phyloP scores from a whole-genome alignment of 2,113 vertebrate genomes.

The Zosterops japonicus region DNA sequence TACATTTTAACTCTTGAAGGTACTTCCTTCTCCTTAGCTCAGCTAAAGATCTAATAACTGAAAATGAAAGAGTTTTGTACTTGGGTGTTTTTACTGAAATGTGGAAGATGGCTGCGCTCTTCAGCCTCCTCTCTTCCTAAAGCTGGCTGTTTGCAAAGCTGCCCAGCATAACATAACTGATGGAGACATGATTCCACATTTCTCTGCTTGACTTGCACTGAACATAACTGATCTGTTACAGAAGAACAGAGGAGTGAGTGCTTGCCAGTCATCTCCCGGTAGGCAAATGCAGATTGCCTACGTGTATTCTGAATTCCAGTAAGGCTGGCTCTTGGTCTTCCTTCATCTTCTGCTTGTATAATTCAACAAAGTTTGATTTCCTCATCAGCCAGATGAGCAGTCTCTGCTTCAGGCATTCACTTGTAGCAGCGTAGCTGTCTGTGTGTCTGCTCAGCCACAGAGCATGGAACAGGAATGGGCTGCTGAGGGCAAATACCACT shows the following conservation, averaged over 20 bases:
- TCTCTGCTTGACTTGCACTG: background rate
- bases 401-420: background rate
- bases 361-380: background rate
- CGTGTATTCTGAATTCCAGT: background rate
- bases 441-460: background rate
- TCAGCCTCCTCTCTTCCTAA: background rate
- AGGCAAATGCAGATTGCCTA: background rate
- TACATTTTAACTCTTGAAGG: background rate
- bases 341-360: conserved; percentile 14
- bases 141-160: background rate
- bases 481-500: background rate
- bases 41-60: background rate
- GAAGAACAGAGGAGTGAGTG: background rate
- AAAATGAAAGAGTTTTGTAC: background rate
- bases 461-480: fast-evolving
- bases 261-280: background rate
- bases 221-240: background rate
- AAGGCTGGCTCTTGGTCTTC: background rate
- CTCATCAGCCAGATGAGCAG: background rate
- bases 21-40: background rate
- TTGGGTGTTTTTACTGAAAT: background rate
- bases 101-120: background rate
- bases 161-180: background rate
- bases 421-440: background rate
- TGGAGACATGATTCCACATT: background rate